phyloP scores from a whole-genome alignment of 1,140 invertebrate species.

The Bathynomus jamesi region DNA sequence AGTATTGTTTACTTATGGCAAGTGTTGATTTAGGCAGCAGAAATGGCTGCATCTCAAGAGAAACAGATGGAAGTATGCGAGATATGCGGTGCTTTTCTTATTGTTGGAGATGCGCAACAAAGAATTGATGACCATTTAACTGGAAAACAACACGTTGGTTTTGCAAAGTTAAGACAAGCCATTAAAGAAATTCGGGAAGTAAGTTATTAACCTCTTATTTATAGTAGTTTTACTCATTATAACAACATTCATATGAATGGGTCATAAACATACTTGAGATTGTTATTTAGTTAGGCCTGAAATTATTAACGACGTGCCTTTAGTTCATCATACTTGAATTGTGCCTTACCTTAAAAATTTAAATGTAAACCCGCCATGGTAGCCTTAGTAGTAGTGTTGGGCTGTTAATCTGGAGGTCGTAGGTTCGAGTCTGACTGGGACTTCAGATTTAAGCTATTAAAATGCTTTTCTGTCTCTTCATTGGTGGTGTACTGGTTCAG shows the following conservation, averaged over 20 bases:
- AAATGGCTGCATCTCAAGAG: constrained; percentile 75
- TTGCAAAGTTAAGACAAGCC: constrained; percentile 59
- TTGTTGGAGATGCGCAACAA: constrained; percentile 94
- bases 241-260: not conserved
- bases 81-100: constrained; percentile 94
- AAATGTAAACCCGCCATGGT: not conserved
- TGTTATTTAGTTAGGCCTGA: not conserved
- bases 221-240: not conserved
- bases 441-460: no score
- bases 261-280: not conserved
- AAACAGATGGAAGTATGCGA: constrained; percentile 99
- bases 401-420: no score
- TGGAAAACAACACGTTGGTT: constrained; percentile 96
- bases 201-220: constrained; percentile 1
- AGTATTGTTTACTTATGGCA: no score
- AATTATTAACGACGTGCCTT: not conserved
- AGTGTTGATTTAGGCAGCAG: constrained; percentile 57
- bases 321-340: not conserved
- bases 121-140: constrained; percentile 94
- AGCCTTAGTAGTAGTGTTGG: not conserved
- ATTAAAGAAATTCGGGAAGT: constrained; percentile 52
- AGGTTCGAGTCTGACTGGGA: no score
- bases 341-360: not conserved
- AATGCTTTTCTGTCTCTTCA: no score
- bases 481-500: no score